phyloP scores from a whole-genome alignment of 2,797 vertebrate species.

The Falco rusticolus region DNA sequence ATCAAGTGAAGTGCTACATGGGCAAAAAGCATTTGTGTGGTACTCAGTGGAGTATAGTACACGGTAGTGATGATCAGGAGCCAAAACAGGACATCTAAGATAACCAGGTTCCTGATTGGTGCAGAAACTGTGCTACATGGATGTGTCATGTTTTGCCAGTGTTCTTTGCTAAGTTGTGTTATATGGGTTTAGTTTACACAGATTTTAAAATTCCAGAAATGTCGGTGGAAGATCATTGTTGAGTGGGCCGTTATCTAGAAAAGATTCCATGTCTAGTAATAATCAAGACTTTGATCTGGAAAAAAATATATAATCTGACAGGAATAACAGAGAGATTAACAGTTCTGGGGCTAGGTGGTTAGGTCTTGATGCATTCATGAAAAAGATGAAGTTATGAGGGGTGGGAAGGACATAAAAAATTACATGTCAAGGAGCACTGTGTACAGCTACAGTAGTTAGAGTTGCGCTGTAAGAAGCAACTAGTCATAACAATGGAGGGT shows the following conservation, averaged over 20 bases:
- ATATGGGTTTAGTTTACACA: neutral
- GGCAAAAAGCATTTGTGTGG: neutral
- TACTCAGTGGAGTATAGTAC: neutral
- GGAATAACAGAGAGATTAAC: neutral
- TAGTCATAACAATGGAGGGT: neutral
- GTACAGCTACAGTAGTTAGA: neutral
- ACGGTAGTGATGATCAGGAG: neutral
- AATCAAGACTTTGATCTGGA: neutral
- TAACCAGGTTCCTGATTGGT: neutral
- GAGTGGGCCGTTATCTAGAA: neutral
- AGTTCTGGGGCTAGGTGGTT: neutral
- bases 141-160: neutral
- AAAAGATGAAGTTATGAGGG: neutral
- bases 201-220: neutral
- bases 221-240: neutral
- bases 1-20: fast-evolving
- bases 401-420: neutral
- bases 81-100: neutral
- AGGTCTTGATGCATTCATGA: neutral
- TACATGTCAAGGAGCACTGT: neutral
- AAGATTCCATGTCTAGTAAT: neutral
- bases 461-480: neutral
- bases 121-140: neutral
- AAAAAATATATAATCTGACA: neutral
- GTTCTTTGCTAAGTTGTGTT: neutral